Evolutionary conservation across 2,113 vertebrate genomes (phyloP).

Genomic region (Amazona vittata): DNA sequence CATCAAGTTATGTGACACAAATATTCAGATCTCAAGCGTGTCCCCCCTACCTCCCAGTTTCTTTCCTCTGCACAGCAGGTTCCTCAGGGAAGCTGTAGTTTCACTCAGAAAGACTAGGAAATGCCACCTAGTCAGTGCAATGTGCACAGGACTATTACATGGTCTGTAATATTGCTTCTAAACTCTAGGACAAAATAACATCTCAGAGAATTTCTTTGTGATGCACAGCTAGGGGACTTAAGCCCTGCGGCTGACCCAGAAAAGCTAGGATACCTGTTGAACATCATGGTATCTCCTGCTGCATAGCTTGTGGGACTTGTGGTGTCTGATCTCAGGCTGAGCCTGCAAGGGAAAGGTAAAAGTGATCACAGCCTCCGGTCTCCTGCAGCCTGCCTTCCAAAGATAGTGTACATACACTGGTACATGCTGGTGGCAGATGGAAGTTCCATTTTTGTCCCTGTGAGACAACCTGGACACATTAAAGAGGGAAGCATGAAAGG

Average conservation of each 20-base stretch:
- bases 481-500: background rate
- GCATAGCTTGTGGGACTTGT: background rate
- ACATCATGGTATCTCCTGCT: background rate
- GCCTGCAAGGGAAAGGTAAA: background rate
- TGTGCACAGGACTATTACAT: rapidly evolving
- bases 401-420: rapidly evolving
- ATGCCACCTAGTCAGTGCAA: background rate
- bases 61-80: background rate
- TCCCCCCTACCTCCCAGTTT: background rate
- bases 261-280: background rate
- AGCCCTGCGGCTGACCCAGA: background rate
- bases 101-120: background rate
- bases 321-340: background rate
- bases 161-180: background rate
- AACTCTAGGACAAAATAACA: background rate
- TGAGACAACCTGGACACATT: background rate
- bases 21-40: background rate
- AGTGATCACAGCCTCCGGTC: background rate
- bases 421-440: background rate
- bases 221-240: background rate
- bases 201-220: background rate
- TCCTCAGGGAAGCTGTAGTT: background rate
- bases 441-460: background rate
- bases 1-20: background rate
- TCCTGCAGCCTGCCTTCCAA: background rate